Percentiles rank a stretch among this genome's conserved stretches.
phyloP scores from a whole-genome alignment of 2,888 invertebrate species.

The Atethmia centrago region DNA sequence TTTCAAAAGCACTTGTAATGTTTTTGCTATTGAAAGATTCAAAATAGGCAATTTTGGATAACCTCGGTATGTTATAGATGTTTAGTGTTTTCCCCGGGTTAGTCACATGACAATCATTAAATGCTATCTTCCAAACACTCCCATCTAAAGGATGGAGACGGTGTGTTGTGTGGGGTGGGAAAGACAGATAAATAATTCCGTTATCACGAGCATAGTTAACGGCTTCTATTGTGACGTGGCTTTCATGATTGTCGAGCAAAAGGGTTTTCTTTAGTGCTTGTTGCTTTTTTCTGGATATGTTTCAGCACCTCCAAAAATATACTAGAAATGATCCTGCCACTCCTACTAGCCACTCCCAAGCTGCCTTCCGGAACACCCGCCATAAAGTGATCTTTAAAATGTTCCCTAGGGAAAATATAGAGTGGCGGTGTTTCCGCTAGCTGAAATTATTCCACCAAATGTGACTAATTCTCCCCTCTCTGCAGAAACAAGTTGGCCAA shows the following conservation, averaged over 20 bases:
- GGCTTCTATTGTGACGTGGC: neutral
- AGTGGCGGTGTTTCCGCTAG: constrained; percentile 36
- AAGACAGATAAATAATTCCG: constrained; percentile 10
- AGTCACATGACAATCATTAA: constrained; percentile 34
- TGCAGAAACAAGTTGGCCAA: constrained; percentile 17
- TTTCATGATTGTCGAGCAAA: constrained; percentile 29
- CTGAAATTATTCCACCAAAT: constrained; percentile 41
- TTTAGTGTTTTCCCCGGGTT: constrained; percentile 20
- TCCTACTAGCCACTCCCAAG: constrained; percentile 19
- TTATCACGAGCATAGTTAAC: no score
- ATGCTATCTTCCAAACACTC: constrained; percentile 29
- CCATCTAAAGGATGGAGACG: constrained; percentile 29
- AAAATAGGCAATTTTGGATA: no score
- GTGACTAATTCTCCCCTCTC: constrained; percentile 36
- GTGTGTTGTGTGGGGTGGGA: constrained; percentile 36
- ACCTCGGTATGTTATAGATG: constrained; percentile 6
- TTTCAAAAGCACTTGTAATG: no score
- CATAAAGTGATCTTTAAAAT: constrained; percentile 43
- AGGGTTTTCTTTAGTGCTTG: constrained; percentile 19
- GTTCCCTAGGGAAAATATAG: constrained; percentile 34
- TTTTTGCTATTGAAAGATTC: no score
- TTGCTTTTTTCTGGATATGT: constrained; percentile 24
- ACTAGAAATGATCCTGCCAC: constrained; percentile 26
- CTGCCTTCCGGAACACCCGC: constrained; percentile 7
- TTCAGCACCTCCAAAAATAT: constrained; percentile 39